Conservation (phyloP, 2,888 invertebrate species). For the Byasa hedistus region DNA sequence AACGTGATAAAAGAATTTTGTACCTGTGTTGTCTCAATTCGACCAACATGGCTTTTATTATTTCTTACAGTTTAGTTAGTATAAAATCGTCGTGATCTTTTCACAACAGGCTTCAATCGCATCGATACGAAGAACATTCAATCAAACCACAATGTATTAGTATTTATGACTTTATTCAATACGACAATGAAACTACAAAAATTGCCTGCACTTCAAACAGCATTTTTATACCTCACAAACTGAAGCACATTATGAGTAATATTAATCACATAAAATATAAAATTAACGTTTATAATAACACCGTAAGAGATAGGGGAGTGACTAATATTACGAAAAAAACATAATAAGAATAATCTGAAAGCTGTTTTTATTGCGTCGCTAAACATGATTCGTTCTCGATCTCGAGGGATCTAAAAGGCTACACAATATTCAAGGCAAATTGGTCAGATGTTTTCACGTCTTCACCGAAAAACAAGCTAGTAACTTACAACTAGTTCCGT, state of each 20-base stretch:
- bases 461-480: conserved; percentile 74
- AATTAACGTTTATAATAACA: conserved; percentile 65
- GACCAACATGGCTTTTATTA: no score
- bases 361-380: conserved; percentile 69
- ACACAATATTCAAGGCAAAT: conserved; percentile 80
- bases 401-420: conserved; percentile 70
- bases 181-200: conserved; percentile 82
- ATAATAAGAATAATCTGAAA: conserved; percentile 60
- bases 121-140: not conserved
- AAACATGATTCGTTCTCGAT: conserved; percentile 74
- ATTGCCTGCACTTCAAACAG: conserved; percentile 78
- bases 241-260: conserved; percentile 70
- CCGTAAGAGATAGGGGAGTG: conserved; percentile 62
- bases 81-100: no score
- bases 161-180: conserved; percentile 79
- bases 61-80: no score
- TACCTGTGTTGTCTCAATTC: no score
- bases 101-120: no score
- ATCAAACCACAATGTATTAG: conserved; percentile 48
- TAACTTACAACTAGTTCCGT: conserved; percentile 69
- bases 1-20: no score
- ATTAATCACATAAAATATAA: conserved; percentile 67
- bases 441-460: conserved; percentile 76
- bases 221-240: conserved; percentile 74
- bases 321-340: conserved; percentile 67